These are phyloP conservation scores for Exaiptasia diaphana DNA, from an alignment of 64 coral and sea anemone genomes.

Conservation along the genomic window DNA sequence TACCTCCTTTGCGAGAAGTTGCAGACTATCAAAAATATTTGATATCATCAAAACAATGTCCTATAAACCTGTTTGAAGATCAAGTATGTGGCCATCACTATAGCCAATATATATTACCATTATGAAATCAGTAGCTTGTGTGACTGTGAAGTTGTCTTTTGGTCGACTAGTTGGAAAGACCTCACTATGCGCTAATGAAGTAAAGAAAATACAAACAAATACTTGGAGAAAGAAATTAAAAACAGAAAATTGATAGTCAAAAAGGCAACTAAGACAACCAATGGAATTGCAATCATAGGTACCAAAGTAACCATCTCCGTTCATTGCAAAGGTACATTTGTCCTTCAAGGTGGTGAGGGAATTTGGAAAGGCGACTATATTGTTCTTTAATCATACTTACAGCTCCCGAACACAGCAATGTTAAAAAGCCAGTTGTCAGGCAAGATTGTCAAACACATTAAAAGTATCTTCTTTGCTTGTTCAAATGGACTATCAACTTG, in stretches of 20 bases:
- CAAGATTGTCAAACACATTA: conserved; percentile 66
- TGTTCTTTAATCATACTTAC: too few species aligned
- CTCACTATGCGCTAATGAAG: conserved; percentile 37
- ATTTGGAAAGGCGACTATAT: too few species aligned
- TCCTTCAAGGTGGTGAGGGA: too few species aligned
- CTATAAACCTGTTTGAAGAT: too few species aligned
- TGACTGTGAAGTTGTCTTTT: background rate
- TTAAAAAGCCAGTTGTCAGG: conserved; percentile 63
- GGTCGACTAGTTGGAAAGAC: conserved; percentile 27
- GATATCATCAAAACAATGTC: background rate
- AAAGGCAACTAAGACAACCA: too few species aligned
- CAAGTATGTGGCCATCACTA: too few species aligned
- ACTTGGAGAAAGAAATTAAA: background rate
- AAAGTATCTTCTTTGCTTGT: conserved; percentile 73
- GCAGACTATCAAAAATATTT: conserved; percentile 15
- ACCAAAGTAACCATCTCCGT: too few species aligned
- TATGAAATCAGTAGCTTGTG: conserved; percentile 32
- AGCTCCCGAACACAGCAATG: conserved; percentile 71
- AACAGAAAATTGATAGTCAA: too few species aligned
- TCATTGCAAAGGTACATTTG: too few species aligned
- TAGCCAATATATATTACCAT: conserved; percentile 20
- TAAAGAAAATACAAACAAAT: background rate
- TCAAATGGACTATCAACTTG: conserved; percentile 8
- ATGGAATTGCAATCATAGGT: too few species aligned
- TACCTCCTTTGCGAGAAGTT: conserved; percentile 60